Conservation (phyloP, 1,140 invertebrate genomes). For the Aphis craccivora region DNA sequence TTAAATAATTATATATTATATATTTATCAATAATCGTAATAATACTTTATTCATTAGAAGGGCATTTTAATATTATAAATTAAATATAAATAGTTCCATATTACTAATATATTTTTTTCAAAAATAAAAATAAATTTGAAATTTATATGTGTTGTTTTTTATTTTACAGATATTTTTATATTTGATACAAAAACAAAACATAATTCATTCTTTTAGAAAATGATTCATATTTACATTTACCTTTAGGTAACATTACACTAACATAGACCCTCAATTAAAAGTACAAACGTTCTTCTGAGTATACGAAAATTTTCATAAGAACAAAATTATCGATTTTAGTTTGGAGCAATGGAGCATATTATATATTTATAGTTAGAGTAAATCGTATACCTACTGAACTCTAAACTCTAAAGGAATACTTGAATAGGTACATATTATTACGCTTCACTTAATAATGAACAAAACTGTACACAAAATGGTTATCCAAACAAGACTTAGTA, state of each 20-base stretch:
- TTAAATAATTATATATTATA: too few species aligned
- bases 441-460: not conserved
- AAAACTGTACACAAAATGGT: not conserved
- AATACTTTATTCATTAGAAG: not conserved
- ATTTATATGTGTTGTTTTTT: not conserved
- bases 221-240: not conserved
- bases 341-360: too few species aligned
- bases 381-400: not conserved
- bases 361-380: not conserved
- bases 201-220: not conserved
- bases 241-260: not conserved
- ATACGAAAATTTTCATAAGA: conserved; percentile 13
- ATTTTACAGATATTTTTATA: not conserved
- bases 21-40: not conserved
- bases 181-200: not conserved
- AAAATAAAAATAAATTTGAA: too few species aligned
- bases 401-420: not conserved
- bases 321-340: conserved; percentile 27
- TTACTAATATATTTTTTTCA: not conserved
- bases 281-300: conserved; percentile 6
- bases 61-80: not conserved
- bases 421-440: conserved; percentile 6
- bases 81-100: not conserved
- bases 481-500: not conserved
- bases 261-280: not conserved